Conservation (phyloP, 92 coral and sea anemone genomes). For the Plumapathes pennacea region DNA sequence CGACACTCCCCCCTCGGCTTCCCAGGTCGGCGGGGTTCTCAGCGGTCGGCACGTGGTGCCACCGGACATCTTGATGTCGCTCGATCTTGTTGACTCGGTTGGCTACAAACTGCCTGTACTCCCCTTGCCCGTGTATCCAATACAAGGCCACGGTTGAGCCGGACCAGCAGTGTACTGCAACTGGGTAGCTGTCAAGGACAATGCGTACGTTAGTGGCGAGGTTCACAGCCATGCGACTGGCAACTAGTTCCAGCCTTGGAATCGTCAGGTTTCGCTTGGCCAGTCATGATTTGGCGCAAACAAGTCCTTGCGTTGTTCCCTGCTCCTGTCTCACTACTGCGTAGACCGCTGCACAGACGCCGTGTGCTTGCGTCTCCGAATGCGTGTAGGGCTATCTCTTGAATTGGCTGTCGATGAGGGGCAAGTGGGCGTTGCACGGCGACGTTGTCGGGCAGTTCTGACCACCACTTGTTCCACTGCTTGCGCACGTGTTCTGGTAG, state of each 20-base stretch:
- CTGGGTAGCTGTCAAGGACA: slow-evolving; percentile 1
- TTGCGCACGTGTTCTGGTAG: slow-evolving; percentile 4
- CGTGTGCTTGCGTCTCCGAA: slow-evolving; percentile 25
- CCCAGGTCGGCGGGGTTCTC: slow-evolving; percentile 47
- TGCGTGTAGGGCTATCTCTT: slow-evolving; percentile 2
- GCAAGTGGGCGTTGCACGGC: not conserved
- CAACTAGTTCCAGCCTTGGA: slow-evolving; percentile 31
- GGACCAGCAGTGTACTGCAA: slow-evolving; percentile 16
- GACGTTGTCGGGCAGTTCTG: not conserved
- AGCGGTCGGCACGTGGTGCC: slow-evolving; percentile 41
- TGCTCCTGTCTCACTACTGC: slow-evolving; percentile 25
- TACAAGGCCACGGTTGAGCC: slow-evolving; percentile 24
- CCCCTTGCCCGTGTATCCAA: slow-evolving; percentile 21
- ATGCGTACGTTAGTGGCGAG: slow-evolving; percentile 21
- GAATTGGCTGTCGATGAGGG: not conserved
- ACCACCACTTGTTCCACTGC: slow-evolving; percentile 10
- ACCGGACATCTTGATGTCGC: slow-evolving; percentile 6
- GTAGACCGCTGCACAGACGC: slow-evolving; percentile 26
- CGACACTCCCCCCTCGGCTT: slow-evolving; percentile 31
- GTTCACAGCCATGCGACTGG: slow-evolving; percentile 53
- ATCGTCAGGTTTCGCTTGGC: slow-evolving; percentile 39
- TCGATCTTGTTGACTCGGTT: slow-evolving; percentile 20
- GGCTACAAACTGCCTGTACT: slow-evolving; percentile 34
- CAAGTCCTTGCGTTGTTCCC: slow-evolving; percentile 25
- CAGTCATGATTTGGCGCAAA: slow-evolving; percentile 38